Percentiles rank a stretch among this genome's conserved stretches.
These are phyloP conservation scores for Mythimna lalbum DNA, from an alignment of 2,888 invertebrate species.

Conservation along the genomic window DNA sequence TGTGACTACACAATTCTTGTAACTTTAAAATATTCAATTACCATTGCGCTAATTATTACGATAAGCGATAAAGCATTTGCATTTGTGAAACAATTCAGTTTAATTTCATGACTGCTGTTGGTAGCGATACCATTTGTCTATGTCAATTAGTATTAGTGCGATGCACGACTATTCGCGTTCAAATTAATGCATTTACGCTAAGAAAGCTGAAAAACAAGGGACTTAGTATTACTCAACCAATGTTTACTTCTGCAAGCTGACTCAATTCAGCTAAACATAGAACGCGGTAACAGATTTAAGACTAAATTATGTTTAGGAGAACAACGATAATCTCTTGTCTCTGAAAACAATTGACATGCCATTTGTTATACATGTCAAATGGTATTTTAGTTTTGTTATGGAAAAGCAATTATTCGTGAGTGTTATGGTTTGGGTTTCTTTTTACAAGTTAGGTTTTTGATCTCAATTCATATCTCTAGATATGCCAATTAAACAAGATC, in stretches of 20 bases:
- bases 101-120: conserved; percentile 58
- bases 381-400: conserved; percentile 15
- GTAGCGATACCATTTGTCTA: conserved; percentile 77
- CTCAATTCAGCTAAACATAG: conserved; percentile 76
- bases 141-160: conserved; percentile 81
- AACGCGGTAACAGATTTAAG: conserved; percentile 64
- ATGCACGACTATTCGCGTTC: conserved; percentile 74
- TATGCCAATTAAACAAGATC: not conserved
- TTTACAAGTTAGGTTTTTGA: not conserved
- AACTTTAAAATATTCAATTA: conserved; percentile 15
- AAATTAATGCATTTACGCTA: conserved; percentile 76
- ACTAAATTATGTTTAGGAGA: conserved; percentile 59
- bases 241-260: conserved; percentile 75
- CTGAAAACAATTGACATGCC: conserved; percentile 48
- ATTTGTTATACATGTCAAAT: conserved; percentile 39
- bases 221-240: conserved; percentile 74
- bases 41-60: conserved; percentile 18
- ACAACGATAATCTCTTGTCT: conserved; percentile 56
- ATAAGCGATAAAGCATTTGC: conserved; percentile 22
- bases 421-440: not conserved
- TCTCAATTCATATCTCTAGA: not conserved
- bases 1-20: conserved; percentile 2
- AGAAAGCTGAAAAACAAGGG: conserved; percentile 76
- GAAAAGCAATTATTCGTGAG: not conserved
- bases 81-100: conserved; percentile 54